Base-by-base conservation (phyloP, 2,113 vertebrate genomes). In the Ptilonorhynchus violaceus region DNA sequence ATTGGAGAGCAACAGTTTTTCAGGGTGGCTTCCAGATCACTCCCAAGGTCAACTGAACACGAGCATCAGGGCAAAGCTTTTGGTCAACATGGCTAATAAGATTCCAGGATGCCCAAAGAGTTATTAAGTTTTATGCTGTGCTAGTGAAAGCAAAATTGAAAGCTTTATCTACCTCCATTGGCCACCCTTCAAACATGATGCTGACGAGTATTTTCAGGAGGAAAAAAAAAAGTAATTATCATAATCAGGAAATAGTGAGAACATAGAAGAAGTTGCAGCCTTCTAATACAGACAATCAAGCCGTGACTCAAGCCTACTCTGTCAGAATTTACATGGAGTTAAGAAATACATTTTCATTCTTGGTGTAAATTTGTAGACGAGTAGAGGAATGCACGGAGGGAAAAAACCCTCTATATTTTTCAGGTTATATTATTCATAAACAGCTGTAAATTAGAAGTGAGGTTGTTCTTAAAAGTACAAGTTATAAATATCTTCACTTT, bases 321-420 rank as follows among this genome's bases (percentile, higher is more conserved):
- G 11, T 15, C 37, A 58, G 66, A 55, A 76, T 56, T 53, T 33
- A 60, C 14, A 17, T 0, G 0, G 37, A 55, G 23, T 20, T 39
- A 41, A 22, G 31, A 85, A 79, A 67, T 2, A 18, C 2, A 41
- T 53, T 80, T 82, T 55, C 5, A 70, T 79, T 55, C 20, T 62
- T 70, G 21, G 11, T 53, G 13, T 37, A 56, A 77, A 73, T 73
- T 46, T 53, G 12, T 41, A 39, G 7, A 75, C 8, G 47, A 75
- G 24, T 8, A 58, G 31, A 81, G 50, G 11, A 90, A 62, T 0
- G 2, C 5, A 23, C 1, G 5, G 30, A 67, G 27, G 35, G 4
- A 35, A 67, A 39, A 70, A 60, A 3, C 0, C 2, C 6, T 11
- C 19, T 37, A 0, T 14, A 13, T 42, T 53, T 70, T 83, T 73